Conservation (phyloP, 2,888 invertebrate species). For the Xestia ashworthii region DNA sequence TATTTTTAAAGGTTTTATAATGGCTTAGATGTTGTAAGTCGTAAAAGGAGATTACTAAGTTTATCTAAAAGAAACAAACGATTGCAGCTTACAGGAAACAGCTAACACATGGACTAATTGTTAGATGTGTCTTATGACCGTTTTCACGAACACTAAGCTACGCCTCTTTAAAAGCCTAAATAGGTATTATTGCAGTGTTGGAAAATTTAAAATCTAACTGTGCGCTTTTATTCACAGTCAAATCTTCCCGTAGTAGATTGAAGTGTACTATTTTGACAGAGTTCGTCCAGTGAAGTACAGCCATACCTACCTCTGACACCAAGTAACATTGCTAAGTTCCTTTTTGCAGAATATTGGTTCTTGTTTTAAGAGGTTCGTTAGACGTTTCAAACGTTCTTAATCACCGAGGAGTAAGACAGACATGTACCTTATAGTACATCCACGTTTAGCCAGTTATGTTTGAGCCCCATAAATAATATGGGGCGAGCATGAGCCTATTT, state of each 20-base stretch:
- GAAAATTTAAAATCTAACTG: background rate
- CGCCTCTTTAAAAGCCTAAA: too few relatives aligned
- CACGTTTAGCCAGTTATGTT: too few relatives aligned
- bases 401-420: too few relatives aligned
- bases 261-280: background rate
- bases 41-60: background rate
- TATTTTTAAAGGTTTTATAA: constrained; percentile 30
- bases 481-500: too few relatives aligned
- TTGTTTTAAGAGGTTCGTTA: background rate
- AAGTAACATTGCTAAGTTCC: background rate
- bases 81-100: too few relatives aligned
- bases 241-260: background rate
- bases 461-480: too few relatives aligned
- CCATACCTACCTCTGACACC: background rate
- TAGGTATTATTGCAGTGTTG: background rate
- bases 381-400: background rate
- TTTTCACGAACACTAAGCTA: background rate
- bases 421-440: too few relatives aligned
- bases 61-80: background rate
- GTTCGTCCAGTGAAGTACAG: background rate
- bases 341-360: background rate
- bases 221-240: background rate
- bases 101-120: too few relatives aligned
- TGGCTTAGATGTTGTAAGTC: background rate
- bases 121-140: background rate